These are phyloP conservation scores for Capra hircus DNA, from an alignment of 2,113 vertebrate species.

Conservation along the genomic window DNA sequence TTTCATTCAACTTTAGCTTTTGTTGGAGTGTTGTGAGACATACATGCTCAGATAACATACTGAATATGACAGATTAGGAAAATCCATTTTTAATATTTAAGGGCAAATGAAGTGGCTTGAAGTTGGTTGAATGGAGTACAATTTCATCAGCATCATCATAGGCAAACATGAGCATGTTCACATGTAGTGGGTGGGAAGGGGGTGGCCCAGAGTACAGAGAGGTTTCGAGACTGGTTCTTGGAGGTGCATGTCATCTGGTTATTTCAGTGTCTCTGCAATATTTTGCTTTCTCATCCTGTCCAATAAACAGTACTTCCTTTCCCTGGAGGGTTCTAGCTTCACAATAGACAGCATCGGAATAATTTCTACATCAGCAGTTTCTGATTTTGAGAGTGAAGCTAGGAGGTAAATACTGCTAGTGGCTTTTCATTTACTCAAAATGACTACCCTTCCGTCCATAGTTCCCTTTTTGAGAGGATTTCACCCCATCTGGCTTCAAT, in stretches of 20 bases:
- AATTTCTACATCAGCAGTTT: slow-evolving; percentile 31
- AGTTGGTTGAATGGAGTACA: neutral
- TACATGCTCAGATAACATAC: neutral
- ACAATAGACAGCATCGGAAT: neutral
- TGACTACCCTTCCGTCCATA: neutral
- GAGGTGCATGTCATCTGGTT: neutral
- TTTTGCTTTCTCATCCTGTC: neutral
- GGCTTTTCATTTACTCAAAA: neutral
- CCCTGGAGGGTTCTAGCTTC: slow-evolving; percentile 39
- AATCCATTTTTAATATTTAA: neutral
- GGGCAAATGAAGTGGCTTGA: neutral
- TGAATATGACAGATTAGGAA: neutral
- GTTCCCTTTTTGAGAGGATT: neutral
- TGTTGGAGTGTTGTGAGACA: neutral
- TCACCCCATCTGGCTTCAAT: neutral
- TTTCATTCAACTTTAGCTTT: neutral
- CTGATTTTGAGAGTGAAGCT: slow-evolving; percentile 32
- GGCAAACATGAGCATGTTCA: neutral
- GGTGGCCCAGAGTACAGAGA: neutral
- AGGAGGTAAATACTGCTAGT: slow-evolving; percentile 31
- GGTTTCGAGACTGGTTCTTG: neutral
- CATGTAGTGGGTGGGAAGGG: neutral
- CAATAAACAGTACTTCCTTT: slow-evolving; percentile 48
- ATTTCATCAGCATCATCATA: neutral
- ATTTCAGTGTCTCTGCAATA: neutral